These are phyloP conservation scores for Odontomyia ornata DNA, from an alignment of 2,888 invertebrate species.

Conservation along the genomic window DNA sequence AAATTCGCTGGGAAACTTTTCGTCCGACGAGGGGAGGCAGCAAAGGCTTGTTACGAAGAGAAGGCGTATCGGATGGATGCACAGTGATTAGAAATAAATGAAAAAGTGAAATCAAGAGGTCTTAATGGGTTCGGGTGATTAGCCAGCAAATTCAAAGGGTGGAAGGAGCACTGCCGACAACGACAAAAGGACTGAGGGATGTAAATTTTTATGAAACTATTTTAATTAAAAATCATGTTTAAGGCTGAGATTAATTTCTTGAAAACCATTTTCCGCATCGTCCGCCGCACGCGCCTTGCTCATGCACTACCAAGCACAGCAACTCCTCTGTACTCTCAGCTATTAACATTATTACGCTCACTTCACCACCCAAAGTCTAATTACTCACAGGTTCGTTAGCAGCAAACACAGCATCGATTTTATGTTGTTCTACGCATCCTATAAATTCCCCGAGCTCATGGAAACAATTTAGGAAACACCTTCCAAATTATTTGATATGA, in stretches of 20 bases:
- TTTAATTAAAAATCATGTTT: too few species aligned
- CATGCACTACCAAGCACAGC: too few species aligned
- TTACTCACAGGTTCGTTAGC: conserved; percentile 8
- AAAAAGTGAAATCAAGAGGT: neutral
- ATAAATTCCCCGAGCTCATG: neutral
- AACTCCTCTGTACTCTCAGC: neutral
- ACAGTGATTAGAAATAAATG: neutral
- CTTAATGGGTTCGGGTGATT: too few species aligned
- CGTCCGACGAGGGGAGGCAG: neutral
- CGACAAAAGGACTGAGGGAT: too few species aligned
- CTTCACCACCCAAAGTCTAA: conserved; percentile 10
- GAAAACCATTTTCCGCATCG: too few species aligned
- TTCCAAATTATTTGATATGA: neutral
- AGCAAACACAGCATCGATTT: neutral
- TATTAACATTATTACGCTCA: neutral
- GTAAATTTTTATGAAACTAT: too few species aligned
- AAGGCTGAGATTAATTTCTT: too few species aligned
- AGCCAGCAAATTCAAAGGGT: too few species aligned
- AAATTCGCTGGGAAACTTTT: neutral
- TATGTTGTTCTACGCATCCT: neutral
- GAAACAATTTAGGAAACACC: conserved; percentile 27
- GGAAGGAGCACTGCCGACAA: too few species aligned
- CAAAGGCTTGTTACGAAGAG: too few species aligned
- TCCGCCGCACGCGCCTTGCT: too few species aligned
- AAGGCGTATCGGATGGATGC: neutral